A percentile compares a stretch with the other conserved stretches of the same genome.
These are phyloP conservation scores for Bombus sibiricus DNA, from an alignment of 1,140 invertebrate genomes.

Conservation along the genomic window DNA sequence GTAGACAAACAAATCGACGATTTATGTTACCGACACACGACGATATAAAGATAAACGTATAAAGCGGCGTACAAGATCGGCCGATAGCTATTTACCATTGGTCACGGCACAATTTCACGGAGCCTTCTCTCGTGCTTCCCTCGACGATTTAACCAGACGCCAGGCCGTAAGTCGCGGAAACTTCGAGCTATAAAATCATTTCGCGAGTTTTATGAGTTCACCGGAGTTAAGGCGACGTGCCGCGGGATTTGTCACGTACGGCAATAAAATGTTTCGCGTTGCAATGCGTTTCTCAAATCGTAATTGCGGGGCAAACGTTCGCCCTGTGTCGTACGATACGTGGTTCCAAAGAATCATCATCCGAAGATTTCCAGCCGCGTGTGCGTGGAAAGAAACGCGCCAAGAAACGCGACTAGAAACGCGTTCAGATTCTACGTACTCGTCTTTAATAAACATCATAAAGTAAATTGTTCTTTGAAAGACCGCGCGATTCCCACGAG, in stretches of 20 bases:
- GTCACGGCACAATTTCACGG: background rate
- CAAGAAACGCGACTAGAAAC: background rate
- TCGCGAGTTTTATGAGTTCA: constrained; percentile 29
- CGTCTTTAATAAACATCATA: background rate
- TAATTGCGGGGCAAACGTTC: background rate
- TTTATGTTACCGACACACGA: background rate
- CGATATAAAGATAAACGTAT: background rate
- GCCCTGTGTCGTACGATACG: background rate
- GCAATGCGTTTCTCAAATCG: constrained; percentile 28
- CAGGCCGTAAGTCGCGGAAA: background rate
- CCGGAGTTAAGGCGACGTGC: constrained; percentile 31
- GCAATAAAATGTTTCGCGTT: constrained; percentile 22
- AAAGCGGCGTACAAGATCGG: background rate
- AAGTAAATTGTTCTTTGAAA: background rate
- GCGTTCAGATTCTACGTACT: background rate
- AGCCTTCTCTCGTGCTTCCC: background rate
- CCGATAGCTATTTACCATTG: background rate
- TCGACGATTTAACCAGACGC: background rate
- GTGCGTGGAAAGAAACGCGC: background rate
- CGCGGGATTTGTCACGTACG: constrained; percentile 37
- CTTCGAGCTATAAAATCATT: constrained; percentile 32
- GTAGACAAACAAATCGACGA: background rate
- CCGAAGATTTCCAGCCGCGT: background rate
- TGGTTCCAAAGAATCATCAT: background rate
- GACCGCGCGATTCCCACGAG: background rate